phyloP scores from a whole-genome alignment of 2,888 invertebrate species.

The Lasioglossum pauxillum region DNA sequence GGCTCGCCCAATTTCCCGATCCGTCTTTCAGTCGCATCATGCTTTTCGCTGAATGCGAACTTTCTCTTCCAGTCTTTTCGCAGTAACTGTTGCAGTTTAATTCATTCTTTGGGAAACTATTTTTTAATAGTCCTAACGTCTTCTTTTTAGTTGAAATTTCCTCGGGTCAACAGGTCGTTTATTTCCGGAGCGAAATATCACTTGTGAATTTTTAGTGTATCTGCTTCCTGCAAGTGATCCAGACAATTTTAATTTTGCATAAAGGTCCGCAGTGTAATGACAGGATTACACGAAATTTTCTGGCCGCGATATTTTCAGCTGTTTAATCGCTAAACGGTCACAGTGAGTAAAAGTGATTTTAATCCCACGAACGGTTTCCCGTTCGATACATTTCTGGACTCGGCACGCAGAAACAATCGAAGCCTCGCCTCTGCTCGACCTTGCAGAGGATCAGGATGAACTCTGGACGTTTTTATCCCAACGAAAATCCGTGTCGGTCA shows the following conservation, averaged over 20 bases:
- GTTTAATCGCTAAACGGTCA: neutral
- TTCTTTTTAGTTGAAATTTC: too few relatives aligned
- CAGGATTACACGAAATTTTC: too few relatives aligned
- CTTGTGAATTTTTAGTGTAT: too few relatives aligned
- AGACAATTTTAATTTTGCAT: too few relatives aligned
- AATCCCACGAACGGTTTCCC: neutral
- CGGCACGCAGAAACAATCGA: neutral
- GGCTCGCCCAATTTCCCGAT: constrained; percentile 19
- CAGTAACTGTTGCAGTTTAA: neutral
- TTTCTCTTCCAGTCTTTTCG: neutral
- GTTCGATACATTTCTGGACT: neutral
- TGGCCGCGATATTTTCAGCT: too few relatives aligned
- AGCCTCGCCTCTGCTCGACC: neutral
- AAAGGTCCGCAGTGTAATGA: too few relatives aligned
- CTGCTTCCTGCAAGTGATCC: too few relatives aligned
- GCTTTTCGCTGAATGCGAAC: neutral
- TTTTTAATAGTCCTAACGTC: neutral
- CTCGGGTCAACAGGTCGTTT: too few relatives aligned
- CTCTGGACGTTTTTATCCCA: neutral
- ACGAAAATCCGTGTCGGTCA: neutral
- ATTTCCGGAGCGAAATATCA: too few relatives aligned
- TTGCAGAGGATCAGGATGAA: neutral
- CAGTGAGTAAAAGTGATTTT: neutral
- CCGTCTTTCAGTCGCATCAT: neutral
- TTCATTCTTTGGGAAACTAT: neutral